Evolutionary conservation across 1,140 invertebrate species (phyloP).

Genomic region (Triops longicaudatus): DNA sequence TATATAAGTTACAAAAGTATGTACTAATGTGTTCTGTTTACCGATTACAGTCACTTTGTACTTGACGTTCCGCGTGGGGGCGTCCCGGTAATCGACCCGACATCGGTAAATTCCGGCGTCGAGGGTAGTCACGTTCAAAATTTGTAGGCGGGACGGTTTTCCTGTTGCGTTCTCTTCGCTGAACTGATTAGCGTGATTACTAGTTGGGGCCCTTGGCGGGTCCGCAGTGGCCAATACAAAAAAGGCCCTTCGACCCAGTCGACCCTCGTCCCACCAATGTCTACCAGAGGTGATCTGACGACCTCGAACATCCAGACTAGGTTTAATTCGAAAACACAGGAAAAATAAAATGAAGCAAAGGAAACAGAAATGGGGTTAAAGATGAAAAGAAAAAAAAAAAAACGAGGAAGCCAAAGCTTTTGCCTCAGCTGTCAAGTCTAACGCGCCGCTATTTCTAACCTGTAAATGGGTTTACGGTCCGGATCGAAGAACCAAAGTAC

Average conservation of each 20-base stretch:
- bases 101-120: conserved; percentile 39
- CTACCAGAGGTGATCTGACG: conserved; percentile 59
- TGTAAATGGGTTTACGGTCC: conserved; percentile 30
- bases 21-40: conserved; percentile 31
- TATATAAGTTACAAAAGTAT: no score
- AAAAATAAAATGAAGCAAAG: conserved; percentile 33
- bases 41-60: conserved; percentile 37
- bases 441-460: conserved; percentile 22
- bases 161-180: conserved; percentile 23
- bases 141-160: conserved; percentile 28
- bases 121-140: conserved; percentile 29
- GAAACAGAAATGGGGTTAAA: neutral
- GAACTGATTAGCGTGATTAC: neutral
- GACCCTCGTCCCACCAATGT: conserved; percentile 50
- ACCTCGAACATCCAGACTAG: conserved; percentile 71
- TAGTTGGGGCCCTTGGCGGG: neutral
- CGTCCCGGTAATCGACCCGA: conserved; percentile 39
- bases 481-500: conserved; percentile 29
- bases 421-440: conserved; percentile 7
- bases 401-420: conserved; percentile 6
- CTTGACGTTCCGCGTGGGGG: conserved; percentile 37
- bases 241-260: neutral
- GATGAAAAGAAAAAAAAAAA: neutral
- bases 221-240: conserved; percentile 4
- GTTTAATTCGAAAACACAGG: conserved; percentile 34